Evolutionary conservation across 1,140 invertebrate species (phyloP), one percentile per base, ranked within the genome.

Genomic region (Eriosoma lanigerum): DNA sequence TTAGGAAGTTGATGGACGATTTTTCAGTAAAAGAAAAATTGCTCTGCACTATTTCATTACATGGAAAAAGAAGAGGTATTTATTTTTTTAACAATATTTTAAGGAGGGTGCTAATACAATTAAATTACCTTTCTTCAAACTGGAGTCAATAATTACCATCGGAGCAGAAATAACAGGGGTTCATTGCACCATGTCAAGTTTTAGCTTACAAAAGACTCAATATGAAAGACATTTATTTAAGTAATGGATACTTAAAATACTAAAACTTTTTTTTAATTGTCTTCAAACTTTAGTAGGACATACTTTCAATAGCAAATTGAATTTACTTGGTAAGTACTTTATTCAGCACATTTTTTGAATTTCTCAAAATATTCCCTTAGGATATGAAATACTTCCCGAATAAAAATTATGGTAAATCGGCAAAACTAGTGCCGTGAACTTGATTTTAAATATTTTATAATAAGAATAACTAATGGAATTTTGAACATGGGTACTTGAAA

Each of bases 31-130:
- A 44, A 21, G 38, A 68, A 9, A 12, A 68, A 46, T 46, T 68
- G 0, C n/a, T 24, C 21, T 48, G 44, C 13, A 24, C 50, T n/a
- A 24, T 48, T 29, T 70, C 44, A 13, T 50, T 48, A 26, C 24
- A 46, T 21, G 66, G 66, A 70, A 70, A 9, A 70, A 70, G 44
- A 5, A 70, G 38, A 50, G 21, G 44, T 24, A 10, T 29, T 29
- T 13, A 48, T 48, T 48, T 70, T 70, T 70, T 32, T 70, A 46
- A 70, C 5, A 50, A n/a, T n/a, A 8, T 48, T 70, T 50, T 70
- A 70, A 48, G 6, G 9, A 70, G 13, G 9, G 17, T 1, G 46
- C 50, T 15, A 29, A 12, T 48, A 17, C 2, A 1, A 26, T 48
- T 17, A 50, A 70, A 48, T 48, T 50, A 8, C 66, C 46, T 26